Evolutionary conservation across 2,113 vertebrate species (phyloP), one percentile per base, ranked within the genome.

Genomic region (Fukomys damarensis): DNA sequence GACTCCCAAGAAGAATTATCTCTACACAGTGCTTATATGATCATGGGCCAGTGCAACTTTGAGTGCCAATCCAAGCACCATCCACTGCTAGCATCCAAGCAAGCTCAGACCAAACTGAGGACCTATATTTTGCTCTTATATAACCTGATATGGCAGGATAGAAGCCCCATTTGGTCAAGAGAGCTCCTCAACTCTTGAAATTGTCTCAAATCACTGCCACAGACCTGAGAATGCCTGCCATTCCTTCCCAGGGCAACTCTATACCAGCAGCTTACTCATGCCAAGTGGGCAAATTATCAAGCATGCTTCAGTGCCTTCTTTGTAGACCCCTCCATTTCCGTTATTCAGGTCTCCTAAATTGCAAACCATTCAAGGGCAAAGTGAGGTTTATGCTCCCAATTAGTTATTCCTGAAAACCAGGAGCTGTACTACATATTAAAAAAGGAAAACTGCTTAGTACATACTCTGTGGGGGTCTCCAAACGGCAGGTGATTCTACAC

Each of bases 361-460:
- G 89, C 96, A 94, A 68, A 96, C 95, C 59, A 85, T 96, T 96
- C 97, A 97, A 98, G 97, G 97, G 96, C 98, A 98, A 96, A 96
- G 97, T 32, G 93, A 98, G 96, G 97, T 96, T 96, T 96, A 88
- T 95, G 90, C 61, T 97, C 89, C 97, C 94, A 96, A 97, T 98
- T 97, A 96, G 97, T 96, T 83, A 95, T 97, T 97, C 96, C 92
- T 92, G 97, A 97, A 97, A 98, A 97, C 84, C 38, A 86, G 85
- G 95, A 88, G 91, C 87, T 61, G 85, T 49, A 92, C 72, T 46
- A 81, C 94, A 92, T 93, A 89, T 92, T 89, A 76, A 93, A 89
- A 83, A 88, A 90, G 91, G 96, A 97, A 97, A 97, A 97, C 81
- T 97, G 95, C 95, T 97, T 96, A 97, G 93, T 89, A 93, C 96